These are phyloP conservation scores for Rhombomys opimus DNA, from an alignment of 2,113 vertebrate species.

Conservation along the genomic window DNA sequence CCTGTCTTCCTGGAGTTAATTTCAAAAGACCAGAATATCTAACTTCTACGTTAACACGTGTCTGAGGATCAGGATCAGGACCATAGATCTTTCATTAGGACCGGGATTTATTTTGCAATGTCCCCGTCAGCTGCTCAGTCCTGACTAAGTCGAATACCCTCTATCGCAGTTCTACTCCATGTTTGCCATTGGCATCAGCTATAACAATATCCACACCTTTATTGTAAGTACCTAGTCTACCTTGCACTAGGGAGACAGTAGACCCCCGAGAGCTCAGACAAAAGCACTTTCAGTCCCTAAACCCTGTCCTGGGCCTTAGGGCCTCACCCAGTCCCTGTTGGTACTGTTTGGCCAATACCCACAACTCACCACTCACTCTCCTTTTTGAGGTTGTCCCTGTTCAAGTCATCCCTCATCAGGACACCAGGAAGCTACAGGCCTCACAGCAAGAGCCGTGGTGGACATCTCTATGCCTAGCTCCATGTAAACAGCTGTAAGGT, in stretches of 20 bases:
- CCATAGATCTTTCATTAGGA: neutral
- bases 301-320: neutral
- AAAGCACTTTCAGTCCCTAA: neutral
- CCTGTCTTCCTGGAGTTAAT: neutral
- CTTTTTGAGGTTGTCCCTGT: neutral
- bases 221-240: neutral
- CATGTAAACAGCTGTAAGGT: neutral
- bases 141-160: neutral
- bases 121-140: neutral
- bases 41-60: neutral
- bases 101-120: neutral
- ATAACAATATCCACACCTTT: neutral
- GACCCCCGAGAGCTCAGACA: neutral
- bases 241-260: neutral
- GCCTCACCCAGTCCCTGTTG: neutral
- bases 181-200: neutral
- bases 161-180: neutral
- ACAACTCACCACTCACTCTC: neutral
- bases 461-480: neutral
- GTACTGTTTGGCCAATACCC: neutral
- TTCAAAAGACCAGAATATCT: neutral
- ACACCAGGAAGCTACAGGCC: neutral
- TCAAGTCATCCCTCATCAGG: rapidly evolving
- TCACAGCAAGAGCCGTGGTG: no score
- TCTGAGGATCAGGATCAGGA: neutral